phyloP scores from a whole-genome alignment of 2,888 invertebrate species.

The Macaria liturata region DNA sequence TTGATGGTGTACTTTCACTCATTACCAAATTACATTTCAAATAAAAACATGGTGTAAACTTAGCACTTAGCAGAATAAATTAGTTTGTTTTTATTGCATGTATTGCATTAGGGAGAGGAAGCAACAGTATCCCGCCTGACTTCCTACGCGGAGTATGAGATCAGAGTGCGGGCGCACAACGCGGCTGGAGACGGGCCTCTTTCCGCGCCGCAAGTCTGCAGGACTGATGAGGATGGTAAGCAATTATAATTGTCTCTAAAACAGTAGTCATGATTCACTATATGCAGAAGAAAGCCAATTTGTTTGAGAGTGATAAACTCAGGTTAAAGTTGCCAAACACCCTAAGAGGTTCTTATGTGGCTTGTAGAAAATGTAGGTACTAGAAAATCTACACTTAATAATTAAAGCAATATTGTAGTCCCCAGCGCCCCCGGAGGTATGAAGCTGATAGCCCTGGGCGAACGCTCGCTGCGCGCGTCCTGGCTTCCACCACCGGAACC shows the following conservation, averaged over 20 bases:
- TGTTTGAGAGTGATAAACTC: too few relatives aligned
- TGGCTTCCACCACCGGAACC: conserved; percentile 93
- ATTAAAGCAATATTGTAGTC: conserved; percentile 73
- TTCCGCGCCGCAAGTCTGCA: conserved; percentile 89
- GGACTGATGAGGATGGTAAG: conserved; percentile 92
- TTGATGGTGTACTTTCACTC: too few relatives aligned
- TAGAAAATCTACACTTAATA: too few relatives aligned
- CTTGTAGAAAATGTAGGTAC: too few relatives aligned
- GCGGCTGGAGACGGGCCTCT: conserved; percentile 93
- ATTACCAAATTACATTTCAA: too few relatives aligned
- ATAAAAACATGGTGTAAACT: too few relatives aligned
- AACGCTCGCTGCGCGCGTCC: conserved; percentile 91
- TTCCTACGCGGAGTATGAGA: conserved; percentile 93
- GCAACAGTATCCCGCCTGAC: conserved; percentile 90
- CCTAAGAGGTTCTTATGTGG: neutral
- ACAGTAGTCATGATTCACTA: too few relatives aligned
- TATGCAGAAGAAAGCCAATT: too few relatives aligned
- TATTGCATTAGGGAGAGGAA: conserved; percentile 83
- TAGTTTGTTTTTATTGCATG: too few relatives aligned
- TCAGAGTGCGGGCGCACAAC: conserved; percentile 92
- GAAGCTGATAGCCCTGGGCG: conserved; percentile 91
- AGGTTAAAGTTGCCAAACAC: too few relatives aligned
- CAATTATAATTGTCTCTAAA: neutral
- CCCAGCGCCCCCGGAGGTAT: conserved; percentile 93
- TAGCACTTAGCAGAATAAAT: too few relatives aligned